Percentiles rank a stretch among this genome's conserved stretches.
phyloP scores from a whole-genome alignment of 2,797 vertebrate genomes.

The Gallirallus australis region DNA sequence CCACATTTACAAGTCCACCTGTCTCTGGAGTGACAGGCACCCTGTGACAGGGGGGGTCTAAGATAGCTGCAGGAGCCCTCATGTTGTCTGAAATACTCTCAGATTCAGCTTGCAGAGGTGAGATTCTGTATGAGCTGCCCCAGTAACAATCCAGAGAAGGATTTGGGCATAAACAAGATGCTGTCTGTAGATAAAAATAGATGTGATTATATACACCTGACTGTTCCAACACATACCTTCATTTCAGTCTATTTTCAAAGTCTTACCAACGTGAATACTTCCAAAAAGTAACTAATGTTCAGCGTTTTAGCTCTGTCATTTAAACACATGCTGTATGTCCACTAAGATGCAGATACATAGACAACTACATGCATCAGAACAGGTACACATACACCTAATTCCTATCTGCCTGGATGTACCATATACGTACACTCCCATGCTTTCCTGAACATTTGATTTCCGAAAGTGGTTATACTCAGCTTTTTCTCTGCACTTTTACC shows the following conservation, averaged over 20 bases:
- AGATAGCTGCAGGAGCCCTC: background rate
- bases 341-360: background rate
- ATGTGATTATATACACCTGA: background rate
- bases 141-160: background rate
- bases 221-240: background rate
- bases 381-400: background rate
- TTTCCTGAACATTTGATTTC: background rate
- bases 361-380: background rate
- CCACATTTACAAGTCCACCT: background rate
- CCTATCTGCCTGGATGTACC: background rate
- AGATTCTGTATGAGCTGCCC: background rate
- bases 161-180: background rate
- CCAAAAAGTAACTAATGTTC: background rate
- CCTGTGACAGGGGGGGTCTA: background rate
- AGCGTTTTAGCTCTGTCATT: background rate
- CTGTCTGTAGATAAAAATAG: background rate
- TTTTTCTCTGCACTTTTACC: background rate
- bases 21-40: background rate
- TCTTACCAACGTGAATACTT: accelerated
- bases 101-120: background rate
- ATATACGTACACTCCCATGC: background rate
- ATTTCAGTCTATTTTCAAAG: background rate
- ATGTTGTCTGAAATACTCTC: background rate
- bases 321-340: background rate
- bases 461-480: background rate